A percentile compares a stretch with the other conserved stretches of the same genome.
Conservation (phyloP, 2,113 vertebrate genomes). For the Mesembrinibis cayennensis region DNA sequence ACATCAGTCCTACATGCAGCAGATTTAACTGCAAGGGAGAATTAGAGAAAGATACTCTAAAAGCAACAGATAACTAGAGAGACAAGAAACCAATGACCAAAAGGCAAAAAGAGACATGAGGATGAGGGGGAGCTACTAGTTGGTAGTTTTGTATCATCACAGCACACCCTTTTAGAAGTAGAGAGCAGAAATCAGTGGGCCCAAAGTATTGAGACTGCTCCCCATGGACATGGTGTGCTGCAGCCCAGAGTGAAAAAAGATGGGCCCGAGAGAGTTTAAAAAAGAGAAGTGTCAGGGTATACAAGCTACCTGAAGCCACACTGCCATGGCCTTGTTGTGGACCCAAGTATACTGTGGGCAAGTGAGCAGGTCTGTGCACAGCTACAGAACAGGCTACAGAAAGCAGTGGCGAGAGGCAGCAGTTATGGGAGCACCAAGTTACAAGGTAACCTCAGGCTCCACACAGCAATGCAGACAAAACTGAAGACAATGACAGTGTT, state of each 20-base stretch:
- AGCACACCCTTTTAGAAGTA: rapidly evolving
- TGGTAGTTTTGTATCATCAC: background rate
- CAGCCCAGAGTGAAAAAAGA: background rate
- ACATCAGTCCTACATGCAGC: background rate
- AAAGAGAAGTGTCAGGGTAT: background rate
- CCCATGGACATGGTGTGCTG: background rate
- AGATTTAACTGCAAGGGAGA: background rate
- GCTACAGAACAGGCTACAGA: background rate
- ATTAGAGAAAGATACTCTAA: background rate
- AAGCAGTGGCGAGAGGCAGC: background rate
- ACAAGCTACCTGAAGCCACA: rapidly evolving
- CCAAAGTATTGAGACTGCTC: background rate
- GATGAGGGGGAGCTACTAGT: background rate
- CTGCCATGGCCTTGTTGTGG: background rate
- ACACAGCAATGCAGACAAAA: background rate
- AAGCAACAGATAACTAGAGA: background rate
- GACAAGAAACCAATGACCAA: background rate
- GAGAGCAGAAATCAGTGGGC: background rate
- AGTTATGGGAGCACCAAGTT: background rate
- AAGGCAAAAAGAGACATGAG: background rate
- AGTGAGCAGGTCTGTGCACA: background rate
- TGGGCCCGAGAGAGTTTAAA: background rate
- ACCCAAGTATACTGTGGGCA: background rate
- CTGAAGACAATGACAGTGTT: background rate
- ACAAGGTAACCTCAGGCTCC: background rate